A percentile compares a stretch with the other conserved stretches of the same genome.
phyloP scores from a whole-genome alignment of 2,888 invertebrate species.

The Dynastes hyllus region DNA sequence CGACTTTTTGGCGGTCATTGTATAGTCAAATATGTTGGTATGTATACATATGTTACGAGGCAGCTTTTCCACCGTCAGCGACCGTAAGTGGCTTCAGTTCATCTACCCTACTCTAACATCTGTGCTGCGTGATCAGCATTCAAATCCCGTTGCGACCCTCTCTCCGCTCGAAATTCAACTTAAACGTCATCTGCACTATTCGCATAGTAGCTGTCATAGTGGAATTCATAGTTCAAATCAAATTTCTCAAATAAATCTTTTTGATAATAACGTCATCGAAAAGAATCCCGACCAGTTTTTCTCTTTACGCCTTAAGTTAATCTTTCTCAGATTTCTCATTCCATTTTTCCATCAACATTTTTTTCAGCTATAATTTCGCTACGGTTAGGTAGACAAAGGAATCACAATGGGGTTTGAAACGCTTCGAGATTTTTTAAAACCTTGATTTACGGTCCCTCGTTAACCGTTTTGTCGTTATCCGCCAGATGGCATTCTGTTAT shows the following conservation, averaged over 20 bases:
- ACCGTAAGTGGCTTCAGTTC: constrained; percentile 38
- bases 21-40: too few species aligned
- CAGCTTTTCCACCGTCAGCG: constrained; percentile 24
- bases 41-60: constrained; percentile 11
- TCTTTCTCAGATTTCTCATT: background rate
- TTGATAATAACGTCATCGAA: constrained; percentile 34
- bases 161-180: constrained; percentile 16
- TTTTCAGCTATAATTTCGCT: constrained; percentile 1
- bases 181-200: constrained; percentile 7
- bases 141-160: background rate
- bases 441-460: constrained; percentile 25
- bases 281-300: constrained; percentile 8
- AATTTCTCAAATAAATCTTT: constrained; percentile 49
- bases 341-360: background rate
- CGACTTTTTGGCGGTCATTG: too few species aligned
- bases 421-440: constrained; percentile 32
- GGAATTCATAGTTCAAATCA: constrained; percentile 49
- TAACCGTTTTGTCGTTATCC: constrained; percentile 20
- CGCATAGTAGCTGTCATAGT: constrained; percentile 1
- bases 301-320: constrained; percentile 2
- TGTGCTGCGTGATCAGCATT: constrained; percentile 42
- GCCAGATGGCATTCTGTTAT: constrained; percentile 19
- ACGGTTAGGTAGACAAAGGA: background rate
- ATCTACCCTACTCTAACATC: constrained; percentile 36
- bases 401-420: constrained; percentile 1